Evolutionary conservation across 2,113 vertebrate species (phyloP), one percentile per base, ranked within the genome.

Genomic region (Ophiodon elongatus): DNA sequence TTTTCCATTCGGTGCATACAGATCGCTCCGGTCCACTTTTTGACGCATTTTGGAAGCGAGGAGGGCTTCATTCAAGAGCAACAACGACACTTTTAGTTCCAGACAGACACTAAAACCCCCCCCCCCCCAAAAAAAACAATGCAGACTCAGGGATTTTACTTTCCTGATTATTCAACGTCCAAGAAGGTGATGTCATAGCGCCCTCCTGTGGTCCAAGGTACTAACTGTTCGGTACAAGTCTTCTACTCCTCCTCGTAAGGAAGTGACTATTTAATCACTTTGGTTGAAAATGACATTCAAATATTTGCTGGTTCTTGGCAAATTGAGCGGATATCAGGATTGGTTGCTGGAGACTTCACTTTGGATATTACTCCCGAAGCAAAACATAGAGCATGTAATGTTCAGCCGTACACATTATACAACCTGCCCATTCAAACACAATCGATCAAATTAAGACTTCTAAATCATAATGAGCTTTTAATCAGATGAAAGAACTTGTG

Each of bases 181-280:
- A 80, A n/a, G 25, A 71, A 2, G 23, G 43, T 81, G 80, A 21
- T 82, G 68, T 76, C 66, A 71, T 50, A 83, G 72, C 50, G 70
- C 91, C 89, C 87, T 73, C 93, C 17, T 86, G 69, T 92, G 93
- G 91, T 41, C 4, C 0, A 52, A 31, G 4, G 11, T 23, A 37
- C 4, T 23, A 60, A 69, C 9, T 76, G 63, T 52, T 47, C 23
- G 1, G 1, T 43, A 33, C 23, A 37, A 41, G 23, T 9, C 41
- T 27, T 33, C 25, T 29, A 10, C 1, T 56, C 7, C 27, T 47
- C 23, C 1, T 8, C 6, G 82, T 70, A 8, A 54, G 14, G 0
- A 11, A 33, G 7, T 41, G 3, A 41, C 27, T 1, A 70, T 68
- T 27, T 60, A 0, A 59, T 64, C 10, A n/a, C 10, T 50, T 50